Evolutionary conservation across 2,113 vertebrate species (phyloP), one percentile per base, ranked within the genome.

Genomic region (Pipa parva): DNA sequence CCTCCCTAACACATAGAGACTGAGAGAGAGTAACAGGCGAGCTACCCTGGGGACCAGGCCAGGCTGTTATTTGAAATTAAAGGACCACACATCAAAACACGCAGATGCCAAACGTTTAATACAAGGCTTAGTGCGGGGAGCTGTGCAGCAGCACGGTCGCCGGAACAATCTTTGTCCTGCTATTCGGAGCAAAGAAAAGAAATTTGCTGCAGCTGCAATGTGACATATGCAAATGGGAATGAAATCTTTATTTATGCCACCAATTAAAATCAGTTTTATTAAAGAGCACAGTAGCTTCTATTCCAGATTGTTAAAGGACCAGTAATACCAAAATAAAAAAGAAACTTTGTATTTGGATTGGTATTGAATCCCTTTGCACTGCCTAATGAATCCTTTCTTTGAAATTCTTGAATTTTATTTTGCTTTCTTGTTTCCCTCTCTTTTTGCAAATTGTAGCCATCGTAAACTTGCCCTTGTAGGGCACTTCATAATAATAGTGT

Each of bases 1-100:
- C 49, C n/a, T 61, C 20, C 49, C 49, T 9, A 60, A 70, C 58
- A 70, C 57, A 54, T 22, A 18, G 36, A 20, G 57, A 49, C 58
- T 49, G 42, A 37, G 33, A 20, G 25, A 70, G 66, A 49, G 66
- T 61, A 70, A 70, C 66, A 24, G 57, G 26, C 42, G 58, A 70
- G 18, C 52, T 29, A 48, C 48, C 66, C 58, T 24, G 28, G 66
- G 57, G 66, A 70, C 17, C 28, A 61, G 66, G 51, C 33, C 27
- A 70, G 20, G 48, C 66, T 70, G 61, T 61, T 61, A 54, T 70
- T 42, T 45, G 61, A 65, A 54, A 70, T 70, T 59, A 31, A 70
- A 54, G 49, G 18, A 61, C 21, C 48, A 70, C 57, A 61, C 58
- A 61, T 70, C 24, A 61, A 70, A 61, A 45, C 58, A 60, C 2